phyloP scores from a whole-genome alignment of 2,888 invertebrate species.

The Microchrysa polita region DNA sequence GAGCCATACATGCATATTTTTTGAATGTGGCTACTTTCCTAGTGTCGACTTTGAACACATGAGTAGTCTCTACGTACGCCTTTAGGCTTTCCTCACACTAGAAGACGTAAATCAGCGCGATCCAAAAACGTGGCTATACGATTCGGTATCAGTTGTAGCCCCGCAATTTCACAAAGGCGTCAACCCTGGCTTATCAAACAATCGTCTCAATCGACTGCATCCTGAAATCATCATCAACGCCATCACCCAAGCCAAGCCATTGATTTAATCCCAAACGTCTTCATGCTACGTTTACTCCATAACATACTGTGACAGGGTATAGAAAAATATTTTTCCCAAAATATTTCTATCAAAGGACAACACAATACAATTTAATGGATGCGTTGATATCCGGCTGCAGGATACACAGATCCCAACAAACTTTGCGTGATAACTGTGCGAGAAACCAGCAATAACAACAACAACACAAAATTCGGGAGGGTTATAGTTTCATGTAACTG shows the following conservation, averaged over 20 bases:
- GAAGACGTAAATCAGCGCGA: too few species aligned
- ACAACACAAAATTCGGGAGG: background rate
- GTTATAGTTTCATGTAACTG: conserved; percentile 46
- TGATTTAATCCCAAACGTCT: conserved; percentile 25
- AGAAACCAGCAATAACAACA: conserved; percentile 2
- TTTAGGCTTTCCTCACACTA: too few species aligned
- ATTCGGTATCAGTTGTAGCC: too few species aligned
- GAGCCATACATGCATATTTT: too few species aligned
- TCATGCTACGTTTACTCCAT: conserved; percentile 33
- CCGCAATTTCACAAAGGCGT: background rate
- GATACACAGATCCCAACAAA: conserved; percentile 22
- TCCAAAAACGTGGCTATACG: too few species aligned
- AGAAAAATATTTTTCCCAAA: conserved; percentile 51
- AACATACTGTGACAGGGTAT: conserved; percentile 50
- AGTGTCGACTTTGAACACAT: too few species aligned
- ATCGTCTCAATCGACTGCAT: background rate
- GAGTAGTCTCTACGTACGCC: too few species aligned
- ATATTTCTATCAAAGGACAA: conserved; percentile 48
- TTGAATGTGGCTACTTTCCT: too few species aligned
- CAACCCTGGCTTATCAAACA: conserved; percentile 9
- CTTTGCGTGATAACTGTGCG: conserved; percentile 39
- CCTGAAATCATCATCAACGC: conserved; percentile 17
- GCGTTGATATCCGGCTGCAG: conserved; percentile 48
- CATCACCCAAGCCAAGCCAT: conserved; percentile 16
- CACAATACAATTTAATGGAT: conserved; percentile 48